Evolutionary conservation across 1,140 invertebrate genomes (phyloP), one percentile per base, ranked within the genome.

Genomic region (Paralvinella palmiformis): DNA sequence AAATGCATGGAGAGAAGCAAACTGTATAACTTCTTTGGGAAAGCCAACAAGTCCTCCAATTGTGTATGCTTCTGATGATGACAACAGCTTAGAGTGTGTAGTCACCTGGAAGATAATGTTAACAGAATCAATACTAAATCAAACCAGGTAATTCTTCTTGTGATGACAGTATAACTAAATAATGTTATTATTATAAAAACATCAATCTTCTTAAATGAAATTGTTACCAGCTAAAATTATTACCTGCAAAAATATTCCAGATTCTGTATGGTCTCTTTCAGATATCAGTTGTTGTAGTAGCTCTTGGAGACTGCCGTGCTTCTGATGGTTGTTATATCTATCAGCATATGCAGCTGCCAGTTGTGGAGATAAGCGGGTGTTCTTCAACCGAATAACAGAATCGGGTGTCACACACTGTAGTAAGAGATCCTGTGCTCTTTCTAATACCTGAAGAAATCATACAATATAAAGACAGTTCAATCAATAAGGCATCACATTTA

Each of bases 291-390:
- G 27, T 27, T 13, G 36, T 3, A 77, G 62, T 65, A 75, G 75
- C 7, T 68, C 62, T 10, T 60, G 37, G n/a, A 76, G 32, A 62
- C 66, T 63, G 27, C 67, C 64, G 67, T 79, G 76, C 31, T 70
- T 64, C 63, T 79, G 75, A 33, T 72, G 41, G 27, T 64, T 27
- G 36, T 69, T 71, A 62, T 79, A 79, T 2, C 66, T 48, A 17
- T 67, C 27, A 7, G 35, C 29, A 7, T 74, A 20, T 22, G 7
- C 7, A n/a, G 36, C 33, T 10, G 20, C 6, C 24, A 13, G 33
- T 31, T 60, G 33, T 5, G 13, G 6, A 13, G 24, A 20, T 13
- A 70, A 50, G 22, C 44, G 22, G 20, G 63, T 53, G 10, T 69
- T 64, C 10, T 48, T 63, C 32, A 68, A 48, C n/a, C 69, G 59